A percentile compares a stretch with the other conserved stretches of the same genome.
Evolutionary conservation across 2,113 vertebrate species (phyloP).

Genomic region (Eira barbara): DNA sequence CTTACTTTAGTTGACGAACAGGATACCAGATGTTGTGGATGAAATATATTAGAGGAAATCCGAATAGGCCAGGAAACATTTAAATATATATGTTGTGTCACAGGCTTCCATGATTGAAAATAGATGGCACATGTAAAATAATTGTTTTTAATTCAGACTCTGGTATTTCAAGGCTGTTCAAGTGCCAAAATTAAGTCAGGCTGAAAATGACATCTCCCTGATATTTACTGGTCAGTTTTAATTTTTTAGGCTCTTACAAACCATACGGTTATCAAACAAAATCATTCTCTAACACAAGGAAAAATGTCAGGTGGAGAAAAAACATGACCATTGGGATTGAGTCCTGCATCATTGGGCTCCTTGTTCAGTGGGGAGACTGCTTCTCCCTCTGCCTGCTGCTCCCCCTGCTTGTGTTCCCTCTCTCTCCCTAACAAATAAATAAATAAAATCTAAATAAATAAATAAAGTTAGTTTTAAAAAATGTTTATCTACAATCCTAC

Average conservation of each 20-base stretch:
- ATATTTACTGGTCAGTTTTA: background rate
- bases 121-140: constrained; percentile 34
- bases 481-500: background rate
- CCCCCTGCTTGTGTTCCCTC: no score
- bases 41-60: constrained; percentile 49
- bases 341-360: no score
- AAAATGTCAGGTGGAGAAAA: background rate
- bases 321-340: no score
- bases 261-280: background rate
- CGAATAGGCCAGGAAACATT: background rate
- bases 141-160: constrained; percentile 29
- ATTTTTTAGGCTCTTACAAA: background rate
- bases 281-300: background rate
- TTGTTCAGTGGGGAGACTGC: no score
- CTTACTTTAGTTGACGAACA: constrained; percentile 47
- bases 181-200: background rate
- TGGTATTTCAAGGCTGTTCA: constrained; percentile 29
- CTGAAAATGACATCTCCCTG: background rate
- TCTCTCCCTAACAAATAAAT: no score
- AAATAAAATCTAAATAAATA: no score
- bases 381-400: no score
- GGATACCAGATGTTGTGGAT: constrained; percentile 25
- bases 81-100: background rate
- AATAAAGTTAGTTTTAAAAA: background rate
- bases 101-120: constrained; percentile 18